These are phyloP conservation scores for Epinotia demarniana DNA, from an alignment of 2,888 invertebrate species.

Conservation along the genomic window DNA sequence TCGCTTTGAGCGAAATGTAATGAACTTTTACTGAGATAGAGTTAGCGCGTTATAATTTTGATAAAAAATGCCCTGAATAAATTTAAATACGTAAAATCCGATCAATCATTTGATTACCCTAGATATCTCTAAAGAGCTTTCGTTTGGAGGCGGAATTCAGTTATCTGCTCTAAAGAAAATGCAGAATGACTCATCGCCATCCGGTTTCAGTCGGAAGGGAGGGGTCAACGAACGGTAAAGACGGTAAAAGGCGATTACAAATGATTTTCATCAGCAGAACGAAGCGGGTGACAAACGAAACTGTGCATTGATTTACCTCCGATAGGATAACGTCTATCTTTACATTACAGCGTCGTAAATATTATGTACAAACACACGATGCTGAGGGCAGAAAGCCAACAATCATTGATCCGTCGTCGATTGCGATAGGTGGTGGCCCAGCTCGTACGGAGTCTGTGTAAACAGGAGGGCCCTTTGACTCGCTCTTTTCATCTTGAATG, in stretches of 20 bases:
- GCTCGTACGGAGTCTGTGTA: constrained; percentile 51
- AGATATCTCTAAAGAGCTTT: constrained; percentile 16
- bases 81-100: constrained; percentile 16
- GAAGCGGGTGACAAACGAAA: constrained; percentile 30
- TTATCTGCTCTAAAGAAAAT: constrained; percentile 29
- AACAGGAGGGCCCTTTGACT: constrained; percentile 60
- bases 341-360: constrained; percentile 38
- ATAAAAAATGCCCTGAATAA: neutral
- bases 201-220: constrained; percentile 19
- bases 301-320: constrained; percentile 26
- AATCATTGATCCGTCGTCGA: constrained; percentile 46
- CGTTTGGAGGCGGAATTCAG: constrained; percentile 13
- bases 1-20: constrained; percentile 11
- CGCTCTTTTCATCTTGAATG: constrained; percentile 61
- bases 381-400: constrained; percentile 43
- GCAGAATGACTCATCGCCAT: constrained; percentile 36
- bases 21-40: neutral
- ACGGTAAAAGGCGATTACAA: constrained; percentile 28
- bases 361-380: constrained; percentile 37
- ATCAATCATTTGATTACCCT: constrained; percentile 15
- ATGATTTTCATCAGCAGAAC: constrained; percentile 35
- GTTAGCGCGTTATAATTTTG: too few relatives aligned
- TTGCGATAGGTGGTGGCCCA: constrained; percentile 42
- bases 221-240: constrained; percentile 21
- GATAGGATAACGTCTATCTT: constrained; percentile 34